A percentile compares a stretch with the other conserved stretches of the same genome.
Conservation (phyloP, 2,113 vertebrate species). For the Monarcha castaneiventris region DNA sequence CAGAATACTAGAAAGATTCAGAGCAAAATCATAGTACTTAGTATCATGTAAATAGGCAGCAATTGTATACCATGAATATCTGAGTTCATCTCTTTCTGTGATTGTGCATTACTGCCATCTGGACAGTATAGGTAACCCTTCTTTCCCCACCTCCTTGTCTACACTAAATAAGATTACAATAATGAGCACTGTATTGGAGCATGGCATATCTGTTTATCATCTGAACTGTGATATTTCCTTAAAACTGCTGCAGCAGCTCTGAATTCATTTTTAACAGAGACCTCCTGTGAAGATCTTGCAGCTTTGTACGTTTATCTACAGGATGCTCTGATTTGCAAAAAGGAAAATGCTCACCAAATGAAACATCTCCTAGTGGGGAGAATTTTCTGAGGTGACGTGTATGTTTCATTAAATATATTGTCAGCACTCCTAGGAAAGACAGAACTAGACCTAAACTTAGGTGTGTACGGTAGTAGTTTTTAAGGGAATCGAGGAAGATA, state of each 20-base stretch:
- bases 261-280: not conserved
- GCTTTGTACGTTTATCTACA: not conserved
- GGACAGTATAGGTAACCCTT: not conserved
- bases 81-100: not conserved
- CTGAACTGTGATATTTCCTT: not conserved
- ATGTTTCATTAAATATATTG: not conserved
- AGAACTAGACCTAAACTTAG: not conserved
- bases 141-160: not conserved
- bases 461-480: not conserved
- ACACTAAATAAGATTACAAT: not conserved
- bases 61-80: not conserved
- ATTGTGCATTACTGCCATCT: not conserved
- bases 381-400: not conserved
- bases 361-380: not conserved
- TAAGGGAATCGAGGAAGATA: not conserved
- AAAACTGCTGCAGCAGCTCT: not conserved
- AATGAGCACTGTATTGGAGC: not conserved
- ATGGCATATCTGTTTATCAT: not conserved
- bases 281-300: not conserved
- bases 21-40: not conserved
- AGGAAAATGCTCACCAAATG: not conserved
- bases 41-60: not conserved
- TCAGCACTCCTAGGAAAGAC: not conserved
- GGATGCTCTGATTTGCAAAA: not conserved
- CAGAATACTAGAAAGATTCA: not conserved